phyloP scores from a whole-genome alignment of 2,113 vertebrate species.

The Scalopus aquaticus region DNA sequence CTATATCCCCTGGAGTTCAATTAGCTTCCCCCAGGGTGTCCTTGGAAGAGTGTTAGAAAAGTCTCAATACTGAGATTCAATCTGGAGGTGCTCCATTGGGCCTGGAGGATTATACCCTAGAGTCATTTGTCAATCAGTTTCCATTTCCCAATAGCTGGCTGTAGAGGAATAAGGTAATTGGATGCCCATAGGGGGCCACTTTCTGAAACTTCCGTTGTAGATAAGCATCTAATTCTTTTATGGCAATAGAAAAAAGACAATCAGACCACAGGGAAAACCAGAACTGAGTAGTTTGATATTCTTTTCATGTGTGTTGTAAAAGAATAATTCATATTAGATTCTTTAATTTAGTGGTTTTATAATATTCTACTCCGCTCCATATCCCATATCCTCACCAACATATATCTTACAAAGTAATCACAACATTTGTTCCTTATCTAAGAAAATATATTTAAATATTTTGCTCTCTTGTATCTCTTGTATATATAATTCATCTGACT shows the following conservation, averaged over 20 bases:
- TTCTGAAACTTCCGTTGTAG: conserved; percentile 36
- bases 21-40: background rate
- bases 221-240: conserved; percentile 52
- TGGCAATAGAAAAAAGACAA: conserved; percentile 42
- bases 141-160: background rate
- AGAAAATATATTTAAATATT: background rate
- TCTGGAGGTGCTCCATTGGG: background rate
- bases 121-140: conserved; percentile 34
- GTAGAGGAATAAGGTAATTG: conserved; percentile 11
- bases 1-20: conserved; percentile 15
- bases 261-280: conserved; percentile 17
- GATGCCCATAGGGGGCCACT: background rate
- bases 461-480: background rate
- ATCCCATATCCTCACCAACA: background rate
- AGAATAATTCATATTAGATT: background rate
- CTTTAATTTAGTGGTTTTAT: background rate
- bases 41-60: conserved; percentile 43
- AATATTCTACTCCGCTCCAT: background rate
- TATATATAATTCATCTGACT: background rate
- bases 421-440: background rate
- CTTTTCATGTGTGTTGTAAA: fast-evolving
- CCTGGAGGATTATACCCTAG: background rate
- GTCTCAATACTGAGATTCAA: conserved; percentile 35
- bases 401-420: background rate
- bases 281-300: background rate